Conservation (phyloP, 92 coral and sea anemone genomes). For the Pocillopora meandrina region DNA sequence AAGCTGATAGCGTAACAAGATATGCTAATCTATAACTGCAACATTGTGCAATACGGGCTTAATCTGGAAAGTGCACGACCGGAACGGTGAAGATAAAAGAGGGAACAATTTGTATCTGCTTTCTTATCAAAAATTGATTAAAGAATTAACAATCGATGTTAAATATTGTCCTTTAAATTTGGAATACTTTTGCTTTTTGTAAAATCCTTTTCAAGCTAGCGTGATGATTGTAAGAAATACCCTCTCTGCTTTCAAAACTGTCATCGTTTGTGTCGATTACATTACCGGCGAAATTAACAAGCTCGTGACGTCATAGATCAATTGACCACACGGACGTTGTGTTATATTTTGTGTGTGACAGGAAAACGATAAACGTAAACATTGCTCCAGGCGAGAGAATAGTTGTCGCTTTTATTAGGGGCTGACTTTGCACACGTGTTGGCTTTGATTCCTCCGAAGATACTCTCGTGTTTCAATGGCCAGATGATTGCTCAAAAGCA, state of each 20-base stretch:
- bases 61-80: no score
- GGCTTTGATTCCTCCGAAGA: neutral
- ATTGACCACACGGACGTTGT: conserved; percentile 4
- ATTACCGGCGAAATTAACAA: conserved; percentile 4
- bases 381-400: conserved; percentile 19
- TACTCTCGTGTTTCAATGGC: neutral
- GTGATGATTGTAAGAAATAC: neutral
- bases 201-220: neutral
- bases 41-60: no score
- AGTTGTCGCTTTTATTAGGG: neutral
- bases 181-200: neutral
- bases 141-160: neutral
- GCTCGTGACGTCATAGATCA: conserved; percentile 12
- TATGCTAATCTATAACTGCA: no score
- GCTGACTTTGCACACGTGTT: conserved; percentile 18
- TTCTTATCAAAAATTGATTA: neutral
- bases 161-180: neutral
- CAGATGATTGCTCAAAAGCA: neutral
- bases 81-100: no score
- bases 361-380: conserved; percentile 16
- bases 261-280: neutral
- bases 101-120: no score
- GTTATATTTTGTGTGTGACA: conserved; percentile 17
- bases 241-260: conserved; percentile 7
- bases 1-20: no score